phyloP scores from a whole-genome alignment of 2,888 invertebrate species.

The Habrosyne pyritoides region DNA sequence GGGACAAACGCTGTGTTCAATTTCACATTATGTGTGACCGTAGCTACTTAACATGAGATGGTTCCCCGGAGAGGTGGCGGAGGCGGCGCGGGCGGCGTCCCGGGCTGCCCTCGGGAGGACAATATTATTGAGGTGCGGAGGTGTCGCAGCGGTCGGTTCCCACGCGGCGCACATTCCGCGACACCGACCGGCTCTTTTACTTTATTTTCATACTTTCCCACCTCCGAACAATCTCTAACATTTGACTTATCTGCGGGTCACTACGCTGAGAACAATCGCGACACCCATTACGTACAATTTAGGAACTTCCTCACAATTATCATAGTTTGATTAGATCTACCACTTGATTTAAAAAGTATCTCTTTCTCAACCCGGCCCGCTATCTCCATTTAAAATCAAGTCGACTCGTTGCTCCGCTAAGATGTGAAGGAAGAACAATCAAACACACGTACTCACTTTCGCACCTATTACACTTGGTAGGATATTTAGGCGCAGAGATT shows the following conservation, averaged over 20 bases:
- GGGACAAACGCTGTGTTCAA: no score
- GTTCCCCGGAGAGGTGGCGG: not conserved
- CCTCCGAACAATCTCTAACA: constrained; percentile 16
- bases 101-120: not conserved
- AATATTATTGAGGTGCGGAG: constrained; percentile 13
- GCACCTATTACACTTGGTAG: not conserved
- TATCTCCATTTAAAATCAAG: no score
- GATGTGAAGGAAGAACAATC: no score
- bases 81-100: not conserved
- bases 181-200: constrained; percentile 21
- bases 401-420: no score
- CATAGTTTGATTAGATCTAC: not conserved
- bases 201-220: constrained; percentile 19
- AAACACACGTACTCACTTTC: no score
- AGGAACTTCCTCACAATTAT: not conserved
- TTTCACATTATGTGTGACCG: not conserved
- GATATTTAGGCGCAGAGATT: not conserved
- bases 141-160: constrained; percentile 32
- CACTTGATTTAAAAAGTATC: no score
- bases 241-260: not conserved
- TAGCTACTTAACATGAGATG: not conserved
- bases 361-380: no score
- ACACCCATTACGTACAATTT: not conserved
- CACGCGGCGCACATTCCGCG: constrained; percentile 31
- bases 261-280: not conserved